These are phyloP conservation scores for Notiomystis cincta DNA, from an alignment of 2,113 vertebrate species.

Conservation along the genomic window DNA sequence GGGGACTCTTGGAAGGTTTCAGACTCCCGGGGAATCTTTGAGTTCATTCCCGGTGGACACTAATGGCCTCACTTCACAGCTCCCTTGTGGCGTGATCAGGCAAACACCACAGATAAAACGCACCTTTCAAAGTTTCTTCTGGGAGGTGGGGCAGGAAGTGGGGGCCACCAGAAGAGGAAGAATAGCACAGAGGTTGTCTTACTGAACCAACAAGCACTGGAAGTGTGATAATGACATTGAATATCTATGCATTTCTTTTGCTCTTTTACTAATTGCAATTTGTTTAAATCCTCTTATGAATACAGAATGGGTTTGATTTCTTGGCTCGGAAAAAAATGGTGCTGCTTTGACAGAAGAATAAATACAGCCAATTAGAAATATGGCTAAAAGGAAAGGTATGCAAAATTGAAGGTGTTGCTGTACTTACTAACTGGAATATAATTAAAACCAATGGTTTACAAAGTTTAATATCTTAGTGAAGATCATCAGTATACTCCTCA, in stretches of 20 bases:
- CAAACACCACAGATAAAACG: neutral
- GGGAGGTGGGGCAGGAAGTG: neutral
- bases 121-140: neutral
- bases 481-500: neutral
- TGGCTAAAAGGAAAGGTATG: neutral
- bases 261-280: neutral
- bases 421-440: neutral
- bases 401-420: neutral
- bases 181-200: neutral
- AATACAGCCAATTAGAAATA: neutral
- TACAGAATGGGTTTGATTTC: neutral
- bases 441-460: neutral
- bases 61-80: neutral
- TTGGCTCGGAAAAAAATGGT: neutral
- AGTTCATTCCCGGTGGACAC: accelerated
- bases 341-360: neutral
- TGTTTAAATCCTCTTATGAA: neutral
- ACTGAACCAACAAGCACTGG: neutral
- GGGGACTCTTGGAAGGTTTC: neutral
- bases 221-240: neutral
- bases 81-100: neutral
- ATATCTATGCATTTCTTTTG: neutral
- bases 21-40: neutral
- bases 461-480: neutral
- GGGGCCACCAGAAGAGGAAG: neutral